Evolutionary conservation across 2,888 invertebrate species (phyloP).

Genomic region (Taenaris catops): DNA sequence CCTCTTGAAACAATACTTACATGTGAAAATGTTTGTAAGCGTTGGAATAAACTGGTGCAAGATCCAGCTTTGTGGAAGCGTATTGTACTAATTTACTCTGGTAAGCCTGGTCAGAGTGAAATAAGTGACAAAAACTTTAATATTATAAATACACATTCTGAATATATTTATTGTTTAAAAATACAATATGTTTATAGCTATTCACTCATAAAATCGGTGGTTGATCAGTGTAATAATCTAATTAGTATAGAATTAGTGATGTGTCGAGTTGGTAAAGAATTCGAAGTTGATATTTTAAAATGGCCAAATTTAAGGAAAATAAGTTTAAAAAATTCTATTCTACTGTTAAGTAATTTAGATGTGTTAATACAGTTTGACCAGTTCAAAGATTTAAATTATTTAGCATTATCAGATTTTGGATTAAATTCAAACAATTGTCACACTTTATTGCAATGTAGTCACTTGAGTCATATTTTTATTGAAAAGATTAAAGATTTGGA

Average conservation of each 20-base stretch:
- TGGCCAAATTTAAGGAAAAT: constrained; percentile 57
- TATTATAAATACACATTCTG: constrained; percentile 47
- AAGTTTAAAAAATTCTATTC: constrained; percentile 58
- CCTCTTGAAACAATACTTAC: constrained; percentile 47
- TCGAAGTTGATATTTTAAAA: constrained; percentile 45
- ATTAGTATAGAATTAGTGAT: constrained; percentile 59
- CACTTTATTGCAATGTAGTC: constrained; percentile 45
- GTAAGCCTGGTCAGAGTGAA: constrained; percentile 53
- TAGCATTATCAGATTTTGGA: constrained; percentile 64
- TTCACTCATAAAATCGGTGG: constrained; percentile 43
- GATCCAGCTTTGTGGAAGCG: constrained; percentile 53
- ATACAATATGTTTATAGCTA: constrained; percentile 62
- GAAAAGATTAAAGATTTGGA: constrained; percentile 59
- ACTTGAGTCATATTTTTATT: constrained; percentile 57
- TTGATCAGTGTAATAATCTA: constrained; percentile 51
- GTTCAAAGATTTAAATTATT: constrained; percentile 47
- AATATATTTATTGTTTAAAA: constrained; percentile 48
- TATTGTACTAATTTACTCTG: constrained; percentile 52
- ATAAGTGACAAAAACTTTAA: constrained; percentile 44
- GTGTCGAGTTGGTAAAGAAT: constrained; percentile 55
- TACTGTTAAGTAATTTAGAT: constrained; percentile 37
- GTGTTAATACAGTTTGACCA: constrained; percentile 48
- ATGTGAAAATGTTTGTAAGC: constrained; percentile 53
- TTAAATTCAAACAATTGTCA: constrained; percentile 49
- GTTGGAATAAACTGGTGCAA: constrained; percentile 52